Evolutionary conservation across 2,113 vertebrate genomes (phyloP).

Genomic region (Phycodurus eques): DNA sequence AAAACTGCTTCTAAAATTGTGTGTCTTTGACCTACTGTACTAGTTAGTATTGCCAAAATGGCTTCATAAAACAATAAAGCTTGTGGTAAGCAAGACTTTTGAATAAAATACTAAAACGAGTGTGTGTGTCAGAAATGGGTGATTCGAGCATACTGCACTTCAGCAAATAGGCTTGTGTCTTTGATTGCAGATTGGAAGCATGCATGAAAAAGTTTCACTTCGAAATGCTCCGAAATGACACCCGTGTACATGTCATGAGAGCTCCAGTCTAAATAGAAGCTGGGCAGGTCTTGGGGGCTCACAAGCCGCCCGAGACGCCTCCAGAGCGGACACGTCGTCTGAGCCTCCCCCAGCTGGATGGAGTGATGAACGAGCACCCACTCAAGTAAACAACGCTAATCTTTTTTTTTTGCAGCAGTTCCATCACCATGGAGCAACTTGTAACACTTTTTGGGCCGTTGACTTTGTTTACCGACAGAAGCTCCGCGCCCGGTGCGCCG

Average conservation of each 20-base stretch:
- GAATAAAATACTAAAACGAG: neutral
- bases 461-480: neutral
- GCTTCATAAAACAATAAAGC: neutral
- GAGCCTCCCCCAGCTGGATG: neutral
- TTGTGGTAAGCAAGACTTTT: neutral
- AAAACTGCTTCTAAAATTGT: no score
- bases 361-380: neutral
- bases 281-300: constrained; percentile 17
- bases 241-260: neutral
- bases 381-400: neutral
- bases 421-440: neutral
- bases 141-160: neutral
- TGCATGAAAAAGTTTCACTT: neutral
- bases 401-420: neutral
- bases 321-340: neutral
- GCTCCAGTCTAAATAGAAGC: neutral
- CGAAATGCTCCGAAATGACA: neutral
- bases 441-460: neutral
- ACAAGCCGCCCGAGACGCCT: constrained; percentile 8
- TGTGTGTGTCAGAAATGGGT: neutral
- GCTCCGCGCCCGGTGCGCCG: constrained; percentile 7
- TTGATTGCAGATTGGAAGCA: neutral
- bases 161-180: neutral
- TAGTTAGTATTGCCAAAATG: no score
- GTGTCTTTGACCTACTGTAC: neutral